These are phyloP conservation scores for Hedya salicella DNA, from an alignment of 2,888 invertebrate genomes.

Conservation along the genomic window DNA sequence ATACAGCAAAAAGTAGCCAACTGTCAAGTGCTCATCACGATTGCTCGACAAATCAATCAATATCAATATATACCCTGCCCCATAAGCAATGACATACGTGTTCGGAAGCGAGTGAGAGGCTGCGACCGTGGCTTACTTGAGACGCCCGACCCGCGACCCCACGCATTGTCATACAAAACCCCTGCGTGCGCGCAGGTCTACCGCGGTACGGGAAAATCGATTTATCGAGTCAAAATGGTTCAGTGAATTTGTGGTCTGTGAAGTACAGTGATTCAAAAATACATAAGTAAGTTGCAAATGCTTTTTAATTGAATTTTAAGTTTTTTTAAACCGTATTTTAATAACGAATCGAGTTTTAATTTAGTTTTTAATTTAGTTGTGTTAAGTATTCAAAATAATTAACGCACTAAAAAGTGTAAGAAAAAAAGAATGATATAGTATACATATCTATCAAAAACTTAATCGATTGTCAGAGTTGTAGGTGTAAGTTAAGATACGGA, in stretches of 20 bases:
- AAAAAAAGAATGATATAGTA: too few relatives aligned
- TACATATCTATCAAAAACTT: too few relatives aligned
- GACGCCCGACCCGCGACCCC: constrained; percentile 68
- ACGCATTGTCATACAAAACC: constrained; percentile 73
- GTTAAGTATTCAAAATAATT: too few relatives aligned
- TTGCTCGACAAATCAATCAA: neutral
- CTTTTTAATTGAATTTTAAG: constrained; percentile 2
- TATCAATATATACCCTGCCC: constrained; percentile 1
- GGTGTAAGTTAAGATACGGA: too few relatives aligned
- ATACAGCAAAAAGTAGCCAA: too few relatives aligned
- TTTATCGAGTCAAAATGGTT: constrained; percentile 3
- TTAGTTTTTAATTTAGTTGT: too few relatives aligned
- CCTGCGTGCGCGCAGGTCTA: constrained; percentile 54
- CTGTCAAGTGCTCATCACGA: too few relatives aligned
- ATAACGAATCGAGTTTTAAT: too few relatives aligned
- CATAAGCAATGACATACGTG: constrained; percentile 44
- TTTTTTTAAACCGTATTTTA: neutral
- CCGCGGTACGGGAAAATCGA: constrained; percentile 18
- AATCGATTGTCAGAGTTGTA: too few relatives aligned
- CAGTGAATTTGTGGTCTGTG: constrained; percentile 15
- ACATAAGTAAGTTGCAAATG: constrained; percentile 7
- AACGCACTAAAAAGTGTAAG: too few relatives aligned
- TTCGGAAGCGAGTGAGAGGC: constrained; percentile 70
- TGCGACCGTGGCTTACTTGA: constrained; percentile 68
- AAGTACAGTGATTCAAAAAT: constrained; percentile 1